Evolutionary conservation across 2,888 invertebrate genomes (phyloP).

Genomic region (Latrodectus hesperus): DNA sequence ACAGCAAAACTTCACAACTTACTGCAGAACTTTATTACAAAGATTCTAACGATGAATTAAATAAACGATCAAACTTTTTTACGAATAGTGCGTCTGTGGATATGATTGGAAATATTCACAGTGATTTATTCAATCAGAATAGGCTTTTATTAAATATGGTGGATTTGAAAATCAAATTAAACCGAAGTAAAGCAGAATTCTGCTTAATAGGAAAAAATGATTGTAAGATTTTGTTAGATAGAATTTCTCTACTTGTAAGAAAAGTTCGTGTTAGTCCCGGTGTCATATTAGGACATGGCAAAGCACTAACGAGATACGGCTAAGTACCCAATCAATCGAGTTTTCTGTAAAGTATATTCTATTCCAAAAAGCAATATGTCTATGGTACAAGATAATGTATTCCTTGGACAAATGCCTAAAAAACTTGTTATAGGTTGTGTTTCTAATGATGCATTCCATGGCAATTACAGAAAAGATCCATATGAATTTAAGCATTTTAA

Average conservation of each 20-base stretch:
- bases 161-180: slow-evolving; percentile 39
- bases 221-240: slow-evolving; percentile 70
- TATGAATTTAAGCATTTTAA: slow-evolving; percentile 22
- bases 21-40: slow-evolving; percentile 22
- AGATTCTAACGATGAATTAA: slow-evolving; percentile 21
- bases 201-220: slow-evolving; percentile 27
- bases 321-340: slow-evolving; percentile 37
- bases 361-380: slow-evolving; percentile 64
- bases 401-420: slow-evolving; percentile 72
- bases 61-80: slow-evolving; percentile 31
- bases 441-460: slow-evolving; percentile 8
- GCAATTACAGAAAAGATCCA: slow-evolving; percentile 2
- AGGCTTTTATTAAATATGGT: slow-evolving; percentile 45
- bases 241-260: slow-evolving; percentile 70
- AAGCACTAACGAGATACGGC: slow-evolving; percentile 22
- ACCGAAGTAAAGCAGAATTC: slow-evolving; percentile 55
- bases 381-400: slow-evolving; percentile 73
- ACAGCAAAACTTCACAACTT: slow-evolving; percentile 40
- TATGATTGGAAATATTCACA: slow-evolving; percentile 40
- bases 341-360: slow-evolving; percentile 30
- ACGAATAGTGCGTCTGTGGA: slow-evolving; percentile 33
- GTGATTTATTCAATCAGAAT: slow-evolving; percentile 53
- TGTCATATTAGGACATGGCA: slow-evolving; percentile 69
- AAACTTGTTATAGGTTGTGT: neutral
- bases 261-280: slow-evolving; percentile 70